These are phyloP conservation scores for Liolophura sinensis DNA, from an alignment of 1,140 invertebrate species.

Conservation along the genomic window DNA sequence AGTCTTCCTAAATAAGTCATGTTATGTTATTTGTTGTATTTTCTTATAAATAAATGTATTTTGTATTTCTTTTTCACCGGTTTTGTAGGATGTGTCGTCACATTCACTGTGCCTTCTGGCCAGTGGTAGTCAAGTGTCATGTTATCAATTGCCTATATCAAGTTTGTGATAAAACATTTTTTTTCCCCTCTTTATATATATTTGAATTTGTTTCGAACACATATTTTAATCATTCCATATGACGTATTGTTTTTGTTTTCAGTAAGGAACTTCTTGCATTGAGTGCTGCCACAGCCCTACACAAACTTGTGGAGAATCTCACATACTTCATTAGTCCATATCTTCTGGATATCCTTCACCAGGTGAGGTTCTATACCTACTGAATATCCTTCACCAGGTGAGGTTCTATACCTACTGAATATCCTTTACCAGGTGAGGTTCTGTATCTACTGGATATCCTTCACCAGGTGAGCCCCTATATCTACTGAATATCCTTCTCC, in stretches of 20 bases:
- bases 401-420: constrained; percentile 73
- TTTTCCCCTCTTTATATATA: neutral
- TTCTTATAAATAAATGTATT: no score
- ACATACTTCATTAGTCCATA: constrained; percentile 83
- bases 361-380: constrained; percentile 28
- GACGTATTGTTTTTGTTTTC: constrained; percentile 46
- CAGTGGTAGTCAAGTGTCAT: no score
- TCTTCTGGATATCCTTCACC: constrained; percentile 71
- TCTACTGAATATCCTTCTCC: no score
- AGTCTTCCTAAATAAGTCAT: no score
- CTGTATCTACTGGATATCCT: neutral
- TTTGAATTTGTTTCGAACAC: neutral
- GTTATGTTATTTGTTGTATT: no score
- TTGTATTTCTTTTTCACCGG: no score
- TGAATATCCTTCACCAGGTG: neutral
- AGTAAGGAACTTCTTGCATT: constrained; percentile 62
- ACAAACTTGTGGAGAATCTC: constrained; percentile 79
- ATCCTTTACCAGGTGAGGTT: no score
- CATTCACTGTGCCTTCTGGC: no score
- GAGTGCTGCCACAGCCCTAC: constrained; percentile 73
- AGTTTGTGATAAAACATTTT: neutral
- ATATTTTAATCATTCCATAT: neutral
- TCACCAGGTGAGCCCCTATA: no score
- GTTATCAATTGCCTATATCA: no score
- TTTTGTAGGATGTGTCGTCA: no score